Conservation (phyloP, 2,113 vertebrate genomes). For the Cyprinodon variegatus region DNA sequence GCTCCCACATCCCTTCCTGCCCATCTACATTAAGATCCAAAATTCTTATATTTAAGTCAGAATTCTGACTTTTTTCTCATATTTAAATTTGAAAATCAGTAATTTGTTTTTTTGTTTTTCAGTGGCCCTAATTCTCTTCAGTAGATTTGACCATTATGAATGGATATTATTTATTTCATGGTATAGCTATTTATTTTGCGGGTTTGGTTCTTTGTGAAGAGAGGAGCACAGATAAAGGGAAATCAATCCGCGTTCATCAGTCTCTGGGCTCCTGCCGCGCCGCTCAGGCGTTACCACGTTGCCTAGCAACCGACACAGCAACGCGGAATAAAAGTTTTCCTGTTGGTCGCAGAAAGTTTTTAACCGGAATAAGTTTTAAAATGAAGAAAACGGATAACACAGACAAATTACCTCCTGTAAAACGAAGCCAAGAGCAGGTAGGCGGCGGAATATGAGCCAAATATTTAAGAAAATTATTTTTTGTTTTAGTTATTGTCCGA, state of each 20-base stretch:
- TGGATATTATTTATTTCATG: too few species aligned
- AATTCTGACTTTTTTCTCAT: too few species aligned
- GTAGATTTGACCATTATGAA: too few species aligned
- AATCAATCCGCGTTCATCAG: neutral
- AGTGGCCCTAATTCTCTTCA: too few species aligned
- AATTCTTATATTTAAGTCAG: too few species aligned
- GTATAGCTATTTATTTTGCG: too few species aligned
- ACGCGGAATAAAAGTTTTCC: conserved; percentile 3
- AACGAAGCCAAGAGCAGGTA: conserved; percentile 10
- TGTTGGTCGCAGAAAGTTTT: neutral
- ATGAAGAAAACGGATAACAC: neutral
- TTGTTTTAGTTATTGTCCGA: neutral
- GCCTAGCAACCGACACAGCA: conserved; percentile 52
- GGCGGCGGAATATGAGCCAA: neutral
- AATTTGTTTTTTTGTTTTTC: too few species aligned
- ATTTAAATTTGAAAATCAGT: too few species aligned
- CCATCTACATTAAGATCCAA: too few species aligned
- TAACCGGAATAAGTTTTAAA: conserved; percentile 18
- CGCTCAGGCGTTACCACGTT: neutral
- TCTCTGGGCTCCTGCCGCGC: neutral
- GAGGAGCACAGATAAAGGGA: too few species aligned
- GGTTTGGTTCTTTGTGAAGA: too few species aligned
- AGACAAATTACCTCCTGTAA: rapidly evolving
- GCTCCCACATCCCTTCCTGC: too few species aligned
- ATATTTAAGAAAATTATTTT: neutral